Conservation (phyloP, 2,797 vertebrate genomes). For the Hoplostethus mediterraneus region DNA sequence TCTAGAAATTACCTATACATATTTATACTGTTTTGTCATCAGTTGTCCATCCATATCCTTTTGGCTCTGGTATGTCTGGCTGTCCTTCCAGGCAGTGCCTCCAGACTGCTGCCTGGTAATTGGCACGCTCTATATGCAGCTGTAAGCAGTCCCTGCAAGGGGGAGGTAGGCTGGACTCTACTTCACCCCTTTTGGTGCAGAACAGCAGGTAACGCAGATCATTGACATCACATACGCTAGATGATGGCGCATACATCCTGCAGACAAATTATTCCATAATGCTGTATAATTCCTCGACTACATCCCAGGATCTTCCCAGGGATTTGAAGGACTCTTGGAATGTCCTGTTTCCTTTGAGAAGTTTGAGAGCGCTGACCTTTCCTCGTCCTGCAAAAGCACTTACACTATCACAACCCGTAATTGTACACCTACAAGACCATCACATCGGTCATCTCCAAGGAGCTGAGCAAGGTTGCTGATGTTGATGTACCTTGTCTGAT, state of each 20-base stretch:
- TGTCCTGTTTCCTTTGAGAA: constrained; percentile 11
- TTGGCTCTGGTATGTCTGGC: constrained; percentile 21
- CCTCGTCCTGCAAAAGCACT: constrained; percentile 6
- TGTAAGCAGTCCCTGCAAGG: constrained; percentile 10
- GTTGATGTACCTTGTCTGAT: constrained; percentile 4
- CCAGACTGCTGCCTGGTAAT: constrained; percentile 23
- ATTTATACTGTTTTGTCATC: constrained; percentile 15
- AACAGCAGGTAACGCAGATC: constrained; percentile 13
- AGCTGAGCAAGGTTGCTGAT: not conserved
- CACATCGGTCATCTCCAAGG: not conserved
- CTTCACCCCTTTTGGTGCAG: constrained; percentile 18
- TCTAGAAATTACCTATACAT: constrained; percentile 6
- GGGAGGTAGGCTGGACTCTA: constrained; percentile 22
- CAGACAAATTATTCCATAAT: constrained; percentile 14
- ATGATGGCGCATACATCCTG: constrained; percentile 1
- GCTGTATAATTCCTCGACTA: constrained; percentile 12
- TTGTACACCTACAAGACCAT: not conserved
- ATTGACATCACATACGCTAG: constrained; percentile 13
- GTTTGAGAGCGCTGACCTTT: constrained; percentile 4
- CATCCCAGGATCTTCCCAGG: constrained; percentile 12
- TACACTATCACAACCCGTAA: constrained; percentile 1
- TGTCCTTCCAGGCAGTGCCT: constrained; percentile 2
- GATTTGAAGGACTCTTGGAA: constrained; percentile 19
- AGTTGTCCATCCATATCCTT: constrained; percentile 20
- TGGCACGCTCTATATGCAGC: constrained; percentile 18